Evolutionary conservation across 2,888 invertebrate species (phyloP).

Genomic region (Corythucha ciliata): DNA sequence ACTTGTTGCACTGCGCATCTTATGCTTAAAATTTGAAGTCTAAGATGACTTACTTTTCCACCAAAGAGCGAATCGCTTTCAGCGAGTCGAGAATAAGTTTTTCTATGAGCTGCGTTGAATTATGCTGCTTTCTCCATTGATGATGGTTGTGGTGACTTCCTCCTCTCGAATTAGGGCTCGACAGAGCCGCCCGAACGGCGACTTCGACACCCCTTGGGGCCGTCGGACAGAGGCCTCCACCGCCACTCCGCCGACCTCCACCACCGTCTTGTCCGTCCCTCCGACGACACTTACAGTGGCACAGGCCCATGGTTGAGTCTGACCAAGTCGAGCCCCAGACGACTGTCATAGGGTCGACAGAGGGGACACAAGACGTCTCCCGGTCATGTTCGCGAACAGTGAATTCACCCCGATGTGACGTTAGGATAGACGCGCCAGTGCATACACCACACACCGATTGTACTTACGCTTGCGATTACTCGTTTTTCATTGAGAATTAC

Average conservation of each 20-base stretch:
- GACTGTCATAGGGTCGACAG: too few relatives aligned
- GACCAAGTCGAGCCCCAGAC: not conserved
- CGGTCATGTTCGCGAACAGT: too few relatives aligned
- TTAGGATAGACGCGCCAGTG: too few relatives aligned
- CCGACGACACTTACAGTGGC: conserved; percentile 33
- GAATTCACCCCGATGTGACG: too few relatives aligned
- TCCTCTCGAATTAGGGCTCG: conserved; percentile 4
- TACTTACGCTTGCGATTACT: too few relatives aligned
- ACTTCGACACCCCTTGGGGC: conserved; percentile 13
- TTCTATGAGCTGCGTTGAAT: conserved; percentile 48
- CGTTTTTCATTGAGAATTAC: too few relatives aligned
- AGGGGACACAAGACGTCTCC: too few relatives aligned
- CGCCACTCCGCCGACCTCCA: too few relatives aligned
- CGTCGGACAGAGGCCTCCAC: too few relatives aligned
- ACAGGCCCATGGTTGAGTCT: conserved; percentile 30
- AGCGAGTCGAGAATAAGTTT: conserved; percentile 71
- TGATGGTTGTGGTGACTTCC: too few relatives aligned
- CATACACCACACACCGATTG: too few relatives aligned
- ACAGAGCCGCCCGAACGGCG: conserved; percentile 5
- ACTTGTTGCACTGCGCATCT: not conserved
- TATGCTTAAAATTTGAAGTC: not conserved
- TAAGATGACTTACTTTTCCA: conserved; percentile 61
- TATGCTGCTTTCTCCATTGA: conserved; percentile 31
- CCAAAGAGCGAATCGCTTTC: conserved; percentile 66
- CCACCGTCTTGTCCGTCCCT: too few relatives aligned